Percentiles rank a stretch among this genome's conserved stretches.
Evolutionary conservation across 2,113 vertebrate genomes (phyloP).

Genomic region (Phocoena phocoena): DNA sequence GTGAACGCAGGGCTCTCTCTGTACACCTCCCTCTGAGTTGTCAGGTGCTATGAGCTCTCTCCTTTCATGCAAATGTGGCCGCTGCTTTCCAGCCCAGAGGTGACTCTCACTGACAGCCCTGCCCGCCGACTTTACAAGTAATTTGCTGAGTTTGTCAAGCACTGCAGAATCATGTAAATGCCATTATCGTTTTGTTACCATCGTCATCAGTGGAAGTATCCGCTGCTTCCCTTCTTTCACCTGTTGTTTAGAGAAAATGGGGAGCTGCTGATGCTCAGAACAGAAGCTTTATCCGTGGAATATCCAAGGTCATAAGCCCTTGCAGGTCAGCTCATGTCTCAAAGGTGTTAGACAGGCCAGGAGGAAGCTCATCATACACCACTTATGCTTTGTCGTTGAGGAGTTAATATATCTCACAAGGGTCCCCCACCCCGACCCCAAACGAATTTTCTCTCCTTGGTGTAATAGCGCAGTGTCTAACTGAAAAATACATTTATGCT

Average conservation of each 20-base stretch:
- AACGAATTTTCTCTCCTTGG: neutral
- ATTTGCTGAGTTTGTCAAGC: slow-evolving; percentile 63
- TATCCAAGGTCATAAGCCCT: neutral
- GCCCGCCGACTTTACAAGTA: slow-evolving; percentile 45
- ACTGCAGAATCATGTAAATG: slow-evolving; percentile 44
- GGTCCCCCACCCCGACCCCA: neutral
- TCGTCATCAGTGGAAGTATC: neutral
- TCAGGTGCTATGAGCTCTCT: neutral
- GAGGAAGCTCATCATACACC: neutral
- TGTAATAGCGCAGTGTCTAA: neutral
- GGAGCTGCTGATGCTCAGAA: neutral
- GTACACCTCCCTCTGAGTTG: neutral
- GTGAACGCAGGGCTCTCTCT: neutral
- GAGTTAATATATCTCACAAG: neutral
- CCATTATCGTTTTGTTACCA: slow-evolving; percentile 33
- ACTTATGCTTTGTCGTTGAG: neutral
- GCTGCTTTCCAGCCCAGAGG: slow-evolving; percentile 6
- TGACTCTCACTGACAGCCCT: slow-evolving; percentile 45
- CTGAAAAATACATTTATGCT: neutral
- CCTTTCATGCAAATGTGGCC: slow-evolving; percentile 24
- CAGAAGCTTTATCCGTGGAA: neutral
- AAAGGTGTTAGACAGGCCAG: neutral
- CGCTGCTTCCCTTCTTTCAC: neutral
- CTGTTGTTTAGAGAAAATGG: slow-evolving; percentile 50
- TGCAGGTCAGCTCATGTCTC: neutral